Percentiles rank a stretch among this genome's conserved stretches.
phyloP scores from a whole-genome alignment of 2,888 invertebrate species.

The Drosophila prostipennis region DNA sequence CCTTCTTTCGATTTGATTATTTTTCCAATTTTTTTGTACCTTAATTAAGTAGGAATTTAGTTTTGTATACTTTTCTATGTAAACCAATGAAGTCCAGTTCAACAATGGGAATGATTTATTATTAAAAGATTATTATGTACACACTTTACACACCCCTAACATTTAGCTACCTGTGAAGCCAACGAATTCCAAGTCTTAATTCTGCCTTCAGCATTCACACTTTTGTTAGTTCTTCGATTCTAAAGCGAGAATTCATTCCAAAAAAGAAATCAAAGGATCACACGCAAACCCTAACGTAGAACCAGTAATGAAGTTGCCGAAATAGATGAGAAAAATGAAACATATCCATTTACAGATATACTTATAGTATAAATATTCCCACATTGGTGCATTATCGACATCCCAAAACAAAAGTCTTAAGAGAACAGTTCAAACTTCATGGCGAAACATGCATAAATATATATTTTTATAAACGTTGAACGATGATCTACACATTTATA shows the following conservation, averaged over 20 bases:
- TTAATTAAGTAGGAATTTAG: slow-evolving; percentile 29
- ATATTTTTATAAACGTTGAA: slow-evolving; percentile 38
- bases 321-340: slow-evolving; percentile 12
- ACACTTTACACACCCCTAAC: not conserved
- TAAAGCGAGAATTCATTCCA: slow-evolving; percentile 27
- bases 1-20: not conserved
- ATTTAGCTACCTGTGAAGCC: not conserved
- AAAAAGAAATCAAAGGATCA: not conserved
- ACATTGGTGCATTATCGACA: slow-evolving; percentile 22
- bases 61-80: slow-evolving; percentile 32
- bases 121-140: not conserved
- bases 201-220: slow-evolving; percentile 31
- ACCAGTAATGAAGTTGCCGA: slow-evolving; percentile 7
- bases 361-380: slow-evolving; percentile 9
- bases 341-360: slow-evolving; percentile 43
- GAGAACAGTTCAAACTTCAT: slow-evolving; percentile 23
- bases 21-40: slow-evolving; percentile 12
- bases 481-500: slow-evolving; percentile 22
- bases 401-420: slow-evolving; percentile 23
- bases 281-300: slow-evolving; percentile 4
- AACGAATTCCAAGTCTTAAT: slow-evolving; percentile 17
- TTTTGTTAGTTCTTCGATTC: slow-evolving; percentile 2
- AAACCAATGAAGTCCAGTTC: slow-evolving; percentile 30
- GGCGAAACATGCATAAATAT: slow-evolving; percentile 14
- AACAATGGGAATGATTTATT: not conserved